Evolutionary conservation across 2,797 vertebrate species (phyloP), one percentile per base, ranked within the genome.

Genomic region (Manis crassicaudata): DNA sequence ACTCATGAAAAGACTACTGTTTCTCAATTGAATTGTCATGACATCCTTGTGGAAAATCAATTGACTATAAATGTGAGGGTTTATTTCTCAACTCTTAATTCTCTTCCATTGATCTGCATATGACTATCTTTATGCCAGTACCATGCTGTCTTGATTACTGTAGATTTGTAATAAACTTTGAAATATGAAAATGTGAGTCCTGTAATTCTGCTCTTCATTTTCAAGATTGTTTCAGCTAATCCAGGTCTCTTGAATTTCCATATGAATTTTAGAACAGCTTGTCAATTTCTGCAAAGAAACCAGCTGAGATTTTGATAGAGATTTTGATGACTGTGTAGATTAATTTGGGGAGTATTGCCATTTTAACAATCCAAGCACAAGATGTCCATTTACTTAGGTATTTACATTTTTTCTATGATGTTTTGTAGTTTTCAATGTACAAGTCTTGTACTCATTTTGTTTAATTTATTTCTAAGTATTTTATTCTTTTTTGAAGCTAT

Each of bases 61-160:
- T 63, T 56, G 20, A 50, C 29, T 60, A 29, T 76, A 77, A 72
- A 75, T 83, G 1, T 79, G 35, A 68, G 0, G 7, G 16, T 65
- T 91, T 87, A 79, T 75, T 84, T 94, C 58, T 83, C n/a, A 25
- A 93, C 6, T 68, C 60, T 37, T 83, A 88, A 35, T 96, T 88
- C 13, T 88, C 67, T 90, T 63, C 7, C 54, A 88, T 52, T 79
- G 14, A 63, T 79, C 29, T 80, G 29, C 6, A 8, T 35, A 21
- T 56, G 16, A 82, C 27, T 81, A 14, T 72, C 10, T 70, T 35
- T 88, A 70, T 92, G 32, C 29, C 21, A 73, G 5, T 73, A 25
- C 6, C 11, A n/a, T 20, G 85, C 13, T 81, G 27, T 60, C 62
- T 84, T 92, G 20, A 37, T 88, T 94, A 70, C 3, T 70, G 2